phyloP scores from a whole-genome alignment of 1,140 invertebrate genomes.

The Linepithema humile region DNA sequence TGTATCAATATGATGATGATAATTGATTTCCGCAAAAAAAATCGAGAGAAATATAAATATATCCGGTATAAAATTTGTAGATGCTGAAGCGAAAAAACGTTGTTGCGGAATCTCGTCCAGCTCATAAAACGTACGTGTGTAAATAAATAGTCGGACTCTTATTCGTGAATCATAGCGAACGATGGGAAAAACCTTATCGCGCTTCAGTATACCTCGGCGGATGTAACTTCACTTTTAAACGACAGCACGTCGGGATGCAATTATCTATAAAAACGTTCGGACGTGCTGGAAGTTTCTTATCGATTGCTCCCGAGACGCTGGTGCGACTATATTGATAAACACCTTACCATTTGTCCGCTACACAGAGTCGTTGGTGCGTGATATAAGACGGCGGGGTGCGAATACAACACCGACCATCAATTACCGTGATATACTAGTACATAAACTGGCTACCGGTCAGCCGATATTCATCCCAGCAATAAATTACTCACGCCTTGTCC shows the following conservation, averaged over 20 bases:
- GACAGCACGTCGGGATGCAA: constrained; percentile 1
- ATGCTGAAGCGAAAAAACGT: not conserved
- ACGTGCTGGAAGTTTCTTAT: constrained; percentile 28
- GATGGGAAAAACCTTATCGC: constrained; percentile 26
- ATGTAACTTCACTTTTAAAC: not conserved
- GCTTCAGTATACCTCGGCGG: not conserved
- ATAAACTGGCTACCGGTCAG: constrained; percentile 33
- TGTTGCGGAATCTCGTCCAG: constrained; percentile 7
- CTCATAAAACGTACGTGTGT: not conserved
- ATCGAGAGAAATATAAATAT: not conserved
- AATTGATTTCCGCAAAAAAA: constrained; percentile 24
- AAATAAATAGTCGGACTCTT: constrained; percentile 8
- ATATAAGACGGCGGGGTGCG: constrained; percentile 21
- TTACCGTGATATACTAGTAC: constrained; percentile 59
- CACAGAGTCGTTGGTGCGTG: constrained; percentile 14
- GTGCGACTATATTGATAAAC: constrained; percentile 38
- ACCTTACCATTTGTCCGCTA: not conserved
- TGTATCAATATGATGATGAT: not conserved
- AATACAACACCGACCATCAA: constrained; percentile 48
- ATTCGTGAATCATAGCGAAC: constrained; percentile 10
- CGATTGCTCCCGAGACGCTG: constrained; percentile 9
- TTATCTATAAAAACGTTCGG: not conserved
- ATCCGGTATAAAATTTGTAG: constrained; percentile 7
- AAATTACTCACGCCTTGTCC: constrained; percentile 26
- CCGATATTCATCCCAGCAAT: constrained; percentile 17